Evolutionary conservation across 2,797 vertebrate genomes (phyloP).

Genomic region (Myiotriccus ornatus): DNA sequence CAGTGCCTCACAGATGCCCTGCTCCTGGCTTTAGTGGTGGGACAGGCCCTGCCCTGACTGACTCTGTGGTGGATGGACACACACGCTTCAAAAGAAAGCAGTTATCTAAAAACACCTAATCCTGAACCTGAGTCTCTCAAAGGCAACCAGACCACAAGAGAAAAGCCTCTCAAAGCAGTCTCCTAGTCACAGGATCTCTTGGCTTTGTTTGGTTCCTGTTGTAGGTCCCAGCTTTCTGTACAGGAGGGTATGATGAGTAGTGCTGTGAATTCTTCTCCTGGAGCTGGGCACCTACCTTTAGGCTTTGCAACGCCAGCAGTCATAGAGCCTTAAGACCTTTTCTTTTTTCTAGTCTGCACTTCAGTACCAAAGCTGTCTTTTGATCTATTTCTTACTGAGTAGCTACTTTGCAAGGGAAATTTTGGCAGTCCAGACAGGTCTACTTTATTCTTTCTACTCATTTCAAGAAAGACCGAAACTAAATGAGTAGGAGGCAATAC

Average conservation of each 20-base stretch:
- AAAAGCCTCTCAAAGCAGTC: background rate
- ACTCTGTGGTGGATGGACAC: fast-evolving
- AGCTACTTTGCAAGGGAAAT: background rate
- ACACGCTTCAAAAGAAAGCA: background rate
- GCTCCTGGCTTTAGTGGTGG: background rate
- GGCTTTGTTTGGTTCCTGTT: fast-evolving
- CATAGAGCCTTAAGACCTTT: background rate
- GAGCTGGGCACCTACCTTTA: background rate
- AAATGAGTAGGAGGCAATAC: background rate
- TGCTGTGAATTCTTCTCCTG: background rate
- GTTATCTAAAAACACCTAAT: background rate
- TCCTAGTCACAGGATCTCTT: background rate
- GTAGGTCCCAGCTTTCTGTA: background rate
- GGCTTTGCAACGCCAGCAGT: background rate
- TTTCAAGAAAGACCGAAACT: background rate
- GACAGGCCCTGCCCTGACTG: background rate
- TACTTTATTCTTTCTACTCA: background rate
- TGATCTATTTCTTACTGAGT: background rate
- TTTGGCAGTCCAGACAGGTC: background rate
- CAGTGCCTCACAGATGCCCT: fast-evolving
- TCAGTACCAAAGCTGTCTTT: background rate
- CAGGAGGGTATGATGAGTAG: fast-evolving
- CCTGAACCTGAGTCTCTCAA: background rate
- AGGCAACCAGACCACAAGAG: fast-evolving
- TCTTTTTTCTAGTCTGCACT: background rate